Conservation (phyloP, 2,888 invertebrate species). For the Eupithecia inturbata region DNA sequence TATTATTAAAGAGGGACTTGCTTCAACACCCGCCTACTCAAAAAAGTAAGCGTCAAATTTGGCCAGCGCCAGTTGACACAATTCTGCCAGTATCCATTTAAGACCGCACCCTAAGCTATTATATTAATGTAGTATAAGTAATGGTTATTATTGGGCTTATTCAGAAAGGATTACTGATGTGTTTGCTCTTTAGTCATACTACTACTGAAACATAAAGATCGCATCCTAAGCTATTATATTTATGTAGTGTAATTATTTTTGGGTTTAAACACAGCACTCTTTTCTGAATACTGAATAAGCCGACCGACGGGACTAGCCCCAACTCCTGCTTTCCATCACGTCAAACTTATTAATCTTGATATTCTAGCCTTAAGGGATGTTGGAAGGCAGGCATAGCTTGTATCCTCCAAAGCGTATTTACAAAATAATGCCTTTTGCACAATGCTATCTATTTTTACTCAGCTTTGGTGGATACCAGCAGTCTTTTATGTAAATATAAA, state of each 20-base stretch:
- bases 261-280: neutral
- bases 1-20: constrained; percentile 68
- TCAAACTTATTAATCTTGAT: neutral
- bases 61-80: neutral
- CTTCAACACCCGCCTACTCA: neutral
- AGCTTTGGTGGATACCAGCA: constrained; percentile 2
- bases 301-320: neutral
- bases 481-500: constrained; percentile 5
- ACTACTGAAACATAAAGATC: neutral
- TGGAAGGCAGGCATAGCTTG: neutral
- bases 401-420: neutral
- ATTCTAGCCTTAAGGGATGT: neutral
- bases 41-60: neutral
- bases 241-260: neutral
- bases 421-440: constrained; percentile 1
- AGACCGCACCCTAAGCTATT: neutral
- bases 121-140: too few species aligned
- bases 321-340: neutral
- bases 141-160: too few species aligned
- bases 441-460: neutral
- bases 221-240: neutral
- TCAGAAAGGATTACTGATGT: too few species aligned
- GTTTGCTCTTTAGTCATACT: too few species aligned
- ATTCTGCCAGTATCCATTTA: neutral
- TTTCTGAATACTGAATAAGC: neutral